Conservation (phyloP, 2,113 vertebrate species). For the Melospiza georgiana region DNA sequence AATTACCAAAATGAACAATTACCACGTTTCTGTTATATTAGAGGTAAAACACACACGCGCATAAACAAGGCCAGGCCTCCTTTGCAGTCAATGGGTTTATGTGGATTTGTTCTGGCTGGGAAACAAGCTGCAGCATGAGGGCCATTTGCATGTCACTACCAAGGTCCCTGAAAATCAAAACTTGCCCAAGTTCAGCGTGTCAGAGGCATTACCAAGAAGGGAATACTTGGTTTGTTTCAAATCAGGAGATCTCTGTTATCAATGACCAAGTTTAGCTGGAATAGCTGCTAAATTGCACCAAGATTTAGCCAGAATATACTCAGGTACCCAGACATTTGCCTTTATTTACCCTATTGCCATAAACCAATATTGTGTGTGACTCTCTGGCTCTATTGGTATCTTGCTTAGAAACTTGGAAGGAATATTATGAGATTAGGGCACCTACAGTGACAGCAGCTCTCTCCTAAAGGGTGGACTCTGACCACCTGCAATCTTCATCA, state of each 20-base stretch:
- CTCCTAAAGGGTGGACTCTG: not conserved
- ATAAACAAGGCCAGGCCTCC: not conserved
- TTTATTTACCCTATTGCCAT: not conserved
- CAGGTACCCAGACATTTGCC: not conserved
- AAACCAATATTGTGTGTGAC: accelerated
- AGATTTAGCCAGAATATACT: not conserved
- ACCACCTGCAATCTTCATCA: not conserved
- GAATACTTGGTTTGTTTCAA: not conserved
- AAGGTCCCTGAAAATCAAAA: not conserved
- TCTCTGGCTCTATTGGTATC: not conserved
- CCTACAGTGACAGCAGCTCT: not conserved
- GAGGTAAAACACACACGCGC: not conserved
- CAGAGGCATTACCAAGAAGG: not conserved
- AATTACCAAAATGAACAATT: not conserved
- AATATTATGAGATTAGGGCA: not conserved
- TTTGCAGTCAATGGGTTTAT: not conserved
- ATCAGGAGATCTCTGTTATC: not conserved
- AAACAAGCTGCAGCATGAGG: not conserved
- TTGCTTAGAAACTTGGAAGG: not conserved
- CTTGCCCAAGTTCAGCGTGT: not conserved
- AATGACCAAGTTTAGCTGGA: not conserved
- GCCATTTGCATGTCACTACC: accelerated
- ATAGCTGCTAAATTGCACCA: not conserved
- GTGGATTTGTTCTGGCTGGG: not conserved
- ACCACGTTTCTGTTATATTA: not conserved